phyloP scores from a whole-genome alignment of 2,888 invertebrate genomes.

The Palloptera scutellata region DNA sequence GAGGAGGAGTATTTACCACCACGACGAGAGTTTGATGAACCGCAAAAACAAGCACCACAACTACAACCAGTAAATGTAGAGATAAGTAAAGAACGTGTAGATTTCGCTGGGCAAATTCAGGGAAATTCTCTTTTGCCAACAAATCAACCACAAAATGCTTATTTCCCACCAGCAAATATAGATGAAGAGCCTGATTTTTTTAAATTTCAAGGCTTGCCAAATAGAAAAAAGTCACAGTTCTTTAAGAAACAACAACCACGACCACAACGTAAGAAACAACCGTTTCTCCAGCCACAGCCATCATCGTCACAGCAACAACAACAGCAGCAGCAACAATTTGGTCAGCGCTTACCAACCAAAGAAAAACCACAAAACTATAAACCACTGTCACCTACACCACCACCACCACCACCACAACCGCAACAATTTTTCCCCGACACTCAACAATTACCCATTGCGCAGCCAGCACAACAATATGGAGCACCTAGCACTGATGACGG shows the following conservation, averaged over 20 bases:
- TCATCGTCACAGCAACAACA: conserved; percentile 15
- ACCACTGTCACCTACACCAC: conserved; percentile 14
- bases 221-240: conserved; percentile 26
- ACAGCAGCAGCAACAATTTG: conserved; percentile 29
- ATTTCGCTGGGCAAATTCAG: conserved; percentile 51
- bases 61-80: conserved; percentile 42
- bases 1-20: conserved; percentile 49
- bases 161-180: conserved; percentile 46
- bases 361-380: conserved; percentile 33
- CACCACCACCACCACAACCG: conserved; percentile 27
- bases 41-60: conserved; percentile 32
- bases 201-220: conserved; percentile 33
- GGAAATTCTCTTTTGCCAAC: conserved; percentile 25
- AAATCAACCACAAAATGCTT: conserved; percentile 44
- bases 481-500: conserved; percentile 39
- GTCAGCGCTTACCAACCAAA: conserved; percentile 20
- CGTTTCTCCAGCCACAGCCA: conserved; percentile 20
- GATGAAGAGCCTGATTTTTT: conserved; percentile 35
- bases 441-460: conserved; percentile 15
- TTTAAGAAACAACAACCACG: conserved; percentile 15
- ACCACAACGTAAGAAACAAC: conserved; percentile 18
- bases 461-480: conserved; percentile 48
- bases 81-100: conserved; percentile 54
- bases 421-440: conserved; percentile 12
- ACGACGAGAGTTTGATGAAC: conserved; percentile 22